These are phyloP conservation scores for Elysia crispata DNA, from an alignment of 2,888 invertebrate genomes.

Conservation along the genomic window DNA sequence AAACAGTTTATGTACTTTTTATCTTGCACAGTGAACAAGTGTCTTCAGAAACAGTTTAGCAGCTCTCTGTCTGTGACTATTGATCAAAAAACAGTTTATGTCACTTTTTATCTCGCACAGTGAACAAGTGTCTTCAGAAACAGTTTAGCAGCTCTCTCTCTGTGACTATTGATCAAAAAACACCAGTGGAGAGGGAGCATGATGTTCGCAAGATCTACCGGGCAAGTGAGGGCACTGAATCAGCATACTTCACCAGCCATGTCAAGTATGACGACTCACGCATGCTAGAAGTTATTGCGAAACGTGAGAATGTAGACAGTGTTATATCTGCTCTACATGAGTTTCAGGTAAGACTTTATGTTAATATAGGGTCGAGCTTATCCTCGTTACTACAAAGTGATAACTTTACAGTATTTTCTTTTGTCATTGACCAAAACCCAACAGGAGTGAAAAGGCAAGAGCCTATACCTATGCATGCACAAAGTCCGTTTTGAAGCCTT, in stretches of 20 bases:
- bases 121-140: slow-evolving; percentile 37
- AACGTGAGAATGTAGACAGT: slow-evolving; percentile 12
- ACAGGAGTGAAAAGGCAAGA: too few relatives aligned
- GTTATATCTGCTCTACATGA: slow-evolving; percentile 43
- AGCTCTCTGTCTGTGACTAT: too few relatives aligned
- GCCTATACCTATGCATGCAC: too few relatives aligned
- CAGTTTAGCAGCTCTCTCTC: slow-evolving; percentile 33
- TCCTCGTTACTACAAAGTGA: too few relatives aligned
- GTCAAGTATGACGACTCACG: slow-evolving; percentile 15
- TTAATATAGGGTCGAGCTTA: too few relatives aligned
- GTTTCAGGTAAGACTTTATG: slow-evolving; percentile 44
- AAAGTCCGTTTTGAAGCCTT: too few relatives aligned
- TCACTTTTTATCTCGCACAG: slow-evolving; percentile 31
- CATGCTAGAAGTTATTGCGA: slow-evolving; percentile 47
- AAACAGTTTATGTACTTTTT: too few relatives aligned
- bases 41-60: too few relatives aligned
- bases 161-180: slow-evolving; percentile 39
- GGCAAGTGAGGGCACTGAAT: background rate
- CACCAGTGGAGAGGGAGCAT: slow-evolving; percentile 13
- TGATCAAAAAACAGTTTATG: too few relatives aligned
- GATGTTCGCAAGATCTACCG: slow-evolving; percentile 38
- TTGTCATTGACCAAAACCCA: too few relatives aligned
- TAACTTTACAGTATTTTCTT: too few relatives aligned
- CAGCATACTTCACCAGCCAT: slow-evolving; percentile 32
- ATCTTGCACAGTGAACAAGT: too few relatives aligned